Conservation (phyloP, 2,888 invertebrate genomes). For the Noctua janthina region DNA sequence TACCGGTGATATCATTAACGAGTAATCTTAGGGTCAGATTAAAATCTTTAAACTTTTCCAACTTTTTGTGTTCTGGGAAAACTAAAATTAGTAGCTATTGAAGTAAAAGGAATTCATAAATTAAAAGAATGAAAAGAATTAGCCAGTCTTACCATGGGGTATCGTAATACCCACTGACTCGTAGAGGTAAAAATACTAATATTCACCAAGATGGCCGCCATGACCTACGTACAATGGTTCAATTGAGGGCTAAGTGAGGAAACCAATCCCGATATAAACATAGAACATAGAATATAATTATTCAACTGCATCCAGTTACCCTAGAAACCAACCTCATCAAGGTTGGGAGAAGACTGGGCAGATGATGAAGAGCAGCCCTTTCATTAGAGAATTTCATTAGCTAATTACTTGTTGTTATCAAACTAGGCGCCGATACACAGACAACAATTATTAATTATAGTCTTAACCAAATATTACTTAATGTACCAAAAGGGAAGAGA, state of each 20-base stretch:
- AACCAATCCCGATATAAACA: no score
- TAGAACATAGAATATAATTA: neutral
- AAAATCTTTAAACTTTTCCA: neutral
- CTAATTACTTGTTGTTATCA: neutral
- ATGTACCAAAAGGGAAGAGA: neutral
- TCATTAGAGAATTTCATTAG: neutral
- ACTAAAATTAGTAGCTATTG: neutral
- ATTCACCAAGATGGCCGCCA: no score
- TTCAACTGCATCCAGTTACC: neutral
- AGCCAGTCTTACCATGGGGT: neutral
- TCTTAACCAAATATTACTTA: neutral
- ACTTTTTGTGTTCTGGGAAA: neutral
- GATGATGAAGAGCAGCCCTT: neutral
- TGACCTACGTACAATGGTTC: no score
- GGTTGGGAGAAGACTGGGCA: neutral
- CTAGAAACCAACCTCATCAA: neutral
- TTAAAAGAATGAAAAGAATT: neutral
- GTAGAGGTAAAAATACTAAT: no score
- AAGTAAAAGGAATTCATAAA: neutral
- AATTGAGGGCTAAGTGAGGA: no score
- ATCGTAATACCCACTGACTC: neutral
- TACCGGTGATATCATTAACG: neutral
- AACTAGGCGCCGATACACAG: neutral
- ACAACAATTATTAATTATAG: neutral
- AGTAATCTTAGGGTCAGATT: neutral